Evolutionary conservation across 2,113 vertebrate species (phyloP).

Genomic region (Mus pahari): DNA sequence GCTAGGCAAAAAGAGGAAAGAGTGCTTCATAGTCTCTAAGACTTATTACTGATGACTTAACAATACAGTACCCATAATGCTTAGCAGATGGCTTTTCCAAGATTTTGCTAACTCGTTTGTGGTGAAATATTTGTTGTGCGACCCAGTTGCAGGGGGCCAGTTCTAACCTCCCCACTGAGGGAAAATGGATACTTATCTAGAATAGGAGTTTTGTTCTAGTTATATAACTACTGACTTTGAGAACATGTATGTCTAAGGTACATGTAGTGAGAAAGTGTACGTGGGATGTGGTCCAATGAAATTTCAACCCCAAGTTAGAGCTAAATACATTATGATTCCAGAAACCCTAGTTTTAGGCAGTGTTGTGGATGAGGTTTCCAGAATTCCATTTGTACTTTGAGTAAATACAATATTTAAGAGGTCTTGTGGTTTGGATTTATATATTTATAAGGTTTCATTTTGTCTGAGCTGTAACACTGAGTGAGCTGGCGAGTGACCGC

Average conservation of each 20-base stretch:
- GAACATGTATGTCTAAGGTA: conserved; percentile 21
- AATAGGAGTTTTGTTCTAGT: conserved; percentile 65
- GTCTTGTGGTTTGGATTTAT: conserved; percentile 83
- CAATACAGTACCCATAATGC: conserved; percentile 78
- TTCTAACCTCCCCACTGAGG: conserved; percentile 35
- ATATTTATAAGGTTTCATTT: conserved; percentile 82
- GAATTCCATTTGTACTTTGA: conserved; percentile 80
- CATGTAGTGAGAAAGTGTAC: background rate
- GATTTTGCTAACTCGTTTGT: conserved; percentile 78
- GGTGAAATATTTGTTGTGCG: conserved; percentile 78
- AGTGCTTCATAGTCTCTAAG: conserved; percentile 77
- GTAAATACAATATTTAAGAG: conserved; percentile 77
- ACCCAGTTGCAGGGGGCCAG: conserved; percentile 54
- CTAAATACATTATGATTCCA: conserved; percentile 68
- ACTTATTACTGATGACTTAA: conserved; percentile 68
- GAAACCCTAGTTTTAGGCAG: conserved; percentile 73
- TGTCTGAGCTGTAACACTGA: conserved; percentile 82
- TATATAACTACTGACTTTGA: conserved; percentile 46
- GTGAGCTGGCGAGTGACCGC: conserved; percentile 72
- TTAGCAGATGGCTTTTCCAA: conserved; percentile 79
- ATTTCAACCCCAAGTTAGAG: conserved; percentile 69
- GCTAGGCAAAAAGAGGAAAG: conserved; percentile 45
- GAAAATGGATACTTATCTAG: conserved; percentile 43
- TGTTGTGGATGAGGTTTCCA: conserved; percentile 70
- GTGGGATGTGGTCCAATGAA: conserved; percentile 51